A percentile compares a stretch with the other conserved stretches of the same genome.
phyloP scores from a whole-genome alignment of 2,888 invertebrate species.

The Cantharis nigra region DNA sequence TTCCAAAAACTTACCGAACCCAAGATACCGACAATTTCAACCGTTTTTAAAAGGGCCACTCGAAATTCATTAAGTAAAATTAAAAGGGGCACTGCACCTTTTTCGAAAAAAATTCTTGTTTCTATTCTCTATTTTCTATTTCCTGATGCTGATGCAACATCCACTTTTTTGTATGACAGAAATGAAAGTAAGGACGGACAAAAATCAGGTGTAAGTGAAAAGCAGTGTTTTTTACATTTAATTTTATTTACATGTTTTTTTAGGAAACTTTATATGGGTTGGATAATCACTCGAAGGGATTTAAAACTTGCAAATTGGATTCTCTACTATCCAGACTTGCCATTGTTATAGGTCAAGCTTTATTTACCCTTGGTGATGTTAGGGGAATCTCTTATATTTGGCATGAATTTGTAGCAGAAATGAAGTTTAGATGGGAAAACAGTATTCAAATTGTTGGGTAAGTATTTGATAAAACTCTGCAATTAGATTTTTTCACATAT shows the following conservation, averaged over 20 bases:
- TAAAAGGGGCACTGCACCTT: conserved; percentile 72
- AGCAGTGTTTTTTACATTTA: background rate
- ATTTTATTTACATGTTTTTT: conserved; percentile 15
- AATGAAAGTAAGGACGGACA: conserved; percentile 41
- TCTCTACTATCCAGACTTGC: conserved; percentile 83
- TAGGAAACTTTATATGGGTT: conserved; percentile 33
- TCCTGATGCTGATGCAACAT: conserved; percentile 80
- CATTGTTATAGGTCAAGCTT: conserved; percentile 72
- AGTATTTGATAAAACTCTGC: conserved; percentile 56
- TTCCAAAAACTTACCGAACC: conserved; percentile 78
- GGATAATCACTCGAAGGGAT: conserved; percentile 45
- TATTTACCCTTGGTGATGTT: conserved; percentile 76
- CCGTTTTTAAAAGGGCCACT: conserved; percentile 62
- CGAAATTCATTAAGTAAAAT: conserved; percentile 52
- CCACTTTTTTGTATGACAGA: conserved; percentile 61
- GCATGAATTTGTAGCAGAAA: conserved; percentile 90
- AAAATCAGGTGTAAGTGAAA: conserved; percentile 5
- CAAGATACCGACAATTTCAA: conserved; percentile 67
- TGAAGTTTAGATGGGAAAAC: conserved; percentile 89
- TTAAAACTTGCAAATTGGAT: conserved; percentile 75
- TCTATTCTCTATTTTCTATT: conserved; percentile 83
- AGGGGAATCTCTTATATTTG: conserved; percentile 84
- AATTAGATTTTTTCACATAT: background rate
- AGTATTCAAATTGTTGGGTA: conserved; percentile 80
- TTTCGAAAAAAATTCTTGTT: conserved; percentile 75